Base-by-base conservation (phyloP, 1,140 invertebrate species). In the Cryptotermes secundus region DNA sequence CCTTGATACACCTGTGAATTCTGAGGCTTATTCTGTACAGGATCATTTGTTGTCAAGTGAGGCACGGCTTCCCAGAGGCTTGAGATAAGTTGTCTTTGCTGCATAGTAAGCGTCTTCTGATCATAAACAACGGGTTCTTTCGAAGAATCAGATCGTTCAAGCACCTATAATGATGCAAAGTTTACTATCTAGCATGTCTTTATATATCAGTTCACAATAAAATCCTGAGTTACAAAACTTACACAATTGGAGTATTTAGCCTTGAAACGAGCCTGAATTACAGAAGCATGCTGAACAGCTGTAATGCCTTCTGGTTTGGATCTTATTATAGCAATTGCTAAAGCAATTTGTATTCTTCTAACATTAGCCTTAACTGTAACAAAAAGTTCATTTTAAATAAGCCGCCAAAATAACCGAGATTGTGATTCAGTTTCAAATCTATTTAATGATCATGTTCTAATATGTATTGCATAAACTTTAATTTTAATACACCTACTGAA, bases 331-430 rank as follows among this genome's bases (percentile, higher is more conserved):
- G n/a, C n/a, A 72, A 72, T 26, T 72, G 59, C 59, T 31, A 72
- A 72, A 26, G 59, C 59, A 72, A 72, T 72, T 31, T 72, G 59
- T 14, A 72, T 14, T 31, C 59, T 72, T 31, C 59, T 72, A 31
- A 31, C 59, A 31, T 72, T 72, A n/a, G 59, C 59, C n/a, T 72
- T 72, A 31, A 72, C 59, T 72, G 59, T n/a, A 72, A 72, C n/a
- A 7, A 72, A 49, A 49, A 19, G 22, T 49, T 19, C 1, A 3
- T 49, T 72, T 72, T n/a, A 72, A 72, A 72, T 72, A 72, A 72
- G 4, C 59, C 59, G 59, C 59, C 59, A 72, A 72, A 72, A 10
- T 10, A n/a, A 31, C 9, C 7, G n/a, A 31, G 26, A 3, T 10
- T n/a, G 59, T 12, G 24, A 24, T 59, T 24, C 12, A 59, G 53